phyloP scores from a whole-genome alignment of 92 coral and sea anemone species.

The Parazoanthus swiftii region DNA sequence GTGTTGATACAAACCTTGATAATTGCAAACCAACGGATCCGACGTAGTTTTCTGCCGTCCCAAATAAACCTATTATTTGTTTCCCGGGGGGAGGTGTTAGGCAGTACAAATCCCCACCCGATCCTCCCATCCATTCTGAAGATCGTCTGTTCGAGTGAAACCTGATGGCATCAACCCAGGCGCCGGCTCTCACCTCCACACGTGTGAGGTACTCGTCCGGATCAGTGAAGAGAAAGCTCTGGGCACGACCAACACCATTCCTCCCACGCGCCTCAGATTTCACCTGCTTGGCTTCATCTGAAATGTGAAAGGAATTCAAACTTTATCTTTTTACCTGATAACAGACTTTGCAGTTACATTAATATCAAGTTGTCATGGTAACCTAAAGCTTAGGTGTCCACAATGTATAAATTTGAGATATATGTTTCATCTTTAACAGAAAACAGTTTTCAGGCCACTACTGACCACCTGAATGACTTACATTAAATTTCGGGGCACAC shows the following conservation, averaged over 20 bases:
- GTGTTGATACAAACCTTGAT: conserved; percentile 52
- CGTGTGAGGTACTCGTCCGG: conserved; percentile 78
- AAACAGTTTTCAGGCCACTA: no score
- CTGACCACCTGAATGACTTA: no score
- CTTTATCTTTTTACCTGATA: neutral
- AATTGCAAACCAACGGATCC: conserved; percentile 80
- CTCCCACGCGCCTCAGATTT: conserved; percentile 69
- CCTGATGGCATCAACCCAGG: conserved; percentile 94
- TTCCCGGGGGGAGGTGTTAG: conserved; percentile 66
- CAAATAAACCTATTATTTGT: conserved; percentile 72
- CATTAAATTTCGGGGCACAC: no score
- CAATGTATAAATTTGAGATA: neutral
- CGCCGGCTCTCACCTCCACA: conserved; percentile 91
- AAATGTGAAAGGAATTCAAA: neutral
- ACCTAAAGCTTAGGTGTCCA: neutral
- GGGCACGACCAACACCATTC: conserved; percentile 52
- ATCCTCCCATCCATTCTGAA: conserved; percentile 93
- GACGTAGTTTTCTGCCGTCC: conserved; percentile 79
- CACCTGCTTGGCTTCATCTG: conserved; percentile 52
- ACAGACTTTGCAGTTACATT: no score
- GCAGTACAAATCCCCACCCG: conserved; percentile 82
- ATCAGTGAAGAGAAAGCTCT: conserved; percentile 55
- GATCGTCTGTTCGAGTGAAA: conserved; percentile 92
- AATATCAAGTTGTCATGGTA: neutral
- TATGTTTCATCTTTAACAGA: neutral